phyloP scores from a whole-genome alignment of 2,113 vertebrate species.

The Pterocles gutturalis region DNA sequence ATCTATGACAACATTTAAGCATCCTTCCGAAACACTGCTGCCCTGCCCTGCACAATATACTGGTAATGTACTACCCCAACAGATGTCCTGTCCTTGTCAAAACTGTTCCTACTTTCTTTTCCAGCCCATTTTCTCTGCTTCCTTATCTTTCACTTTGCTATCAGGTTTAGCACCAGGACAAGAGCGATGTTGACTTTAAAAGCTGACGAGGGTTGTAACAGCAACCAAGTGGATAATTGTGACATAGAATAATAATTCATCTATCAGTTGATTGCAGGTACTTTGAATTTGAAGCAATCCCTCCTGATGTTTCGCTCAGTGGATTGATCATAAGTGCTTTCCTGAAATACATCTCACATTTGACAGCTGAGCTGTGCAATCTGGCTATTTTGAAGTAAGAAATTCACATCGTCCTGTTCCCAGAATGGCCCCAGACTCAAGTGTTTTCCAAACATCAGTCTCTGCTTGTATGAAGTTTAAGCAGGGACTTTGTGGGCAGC shows the following conservation, averaged over 20 bases:
- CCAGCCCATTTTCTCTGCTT: not conserved
- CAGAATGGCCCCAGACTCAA: not conserved
- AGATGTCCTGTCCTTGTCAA: not conserved
- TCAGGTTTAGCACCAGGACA: not conserved
- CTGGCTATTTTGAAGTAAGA: not conserved
- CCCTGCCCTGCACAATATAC: not conserved
- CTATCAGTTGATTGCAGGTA: conserved; percentile 36
- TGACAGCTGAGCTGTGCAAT: not conserved
- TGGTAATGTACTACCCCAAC: not conserved
- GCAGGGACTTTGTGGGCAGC: not conserved
- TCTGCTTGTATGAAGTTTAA: not conserved
- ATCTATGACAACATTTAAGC: not conserved
- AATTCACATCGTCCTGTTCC: not conserved
- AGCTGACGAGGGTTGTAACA: not conserved
- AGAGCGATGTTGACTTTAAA: not conserved
- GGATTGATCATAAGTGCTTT: not conserved
- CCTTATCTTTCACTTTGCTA: not conserved
- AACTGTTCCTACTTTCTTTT: not conserved
- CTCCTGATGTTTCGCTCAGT: not conserved
- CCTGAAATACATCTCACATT: not conserved
- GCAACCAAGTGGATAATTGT: conserved; percentile 46
- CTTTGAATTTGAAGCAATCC: conserved; percentile 21
- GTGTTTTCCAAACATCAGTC: not conserved
- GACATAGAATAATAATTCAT: not conserved
- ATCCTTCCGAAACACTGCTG: not conserved